A percentile compares a stretch with the other conserved stretches of the same genome.
These are phyloP conservation scores for Peribatodes rhomboidaria DNA, from an alignment of 2,888 invertebrate species.

Conservation along the genomic window DNA sequence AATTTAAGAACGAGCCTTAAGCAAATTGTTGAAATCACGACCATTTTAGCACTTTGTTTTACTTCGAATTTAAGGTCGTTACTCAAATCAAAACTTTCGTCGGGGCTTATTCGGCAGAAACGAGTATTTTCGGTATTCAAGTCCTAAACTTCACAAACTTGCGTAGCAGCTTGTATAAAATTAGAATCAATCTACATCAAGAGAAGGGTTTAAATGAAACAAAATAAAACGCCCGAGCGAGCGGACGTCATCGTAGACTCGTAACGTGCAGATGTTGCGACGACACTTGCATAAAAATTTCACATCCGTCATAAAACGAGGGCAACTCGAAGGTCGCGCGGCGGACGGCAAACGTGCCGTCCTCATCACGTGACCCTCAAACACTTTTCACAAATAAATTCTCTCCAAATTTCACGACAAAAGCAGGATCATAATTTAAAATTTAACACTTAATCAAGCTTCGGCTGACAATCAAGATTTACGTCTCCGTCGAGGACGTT, in stretches of 20 bases:
- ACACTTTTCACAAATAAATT: constrained; percentile 33
- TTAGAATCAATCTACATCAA: constrained; percentile 28
- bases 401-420: constrained; percentile 49
- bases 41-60: constrained; percentile 21
- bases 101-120: constrained; percentile 21
- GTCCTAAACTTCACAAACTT: constrained; percentile 25
- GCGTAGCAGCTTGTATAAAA: constrained; percentile 27
- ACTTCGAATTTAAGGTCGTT: constrained; percentile 27
- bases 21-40: constrained; percentile 17
- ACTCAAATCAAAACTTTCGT: constrained; percentile 29
- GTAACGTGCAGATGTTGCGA: constrained; percentile 49
- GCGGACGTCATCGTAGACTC: constrained; percentile 50
- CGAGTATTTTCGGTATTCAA: constrained; percentile 32
- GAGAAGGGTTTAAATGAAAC: constrained; percentile 33
- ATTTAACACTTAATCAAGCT: constrained; percentile 83
- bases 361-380: constrained; percentile 40
- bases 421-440: constrained; percentile 75
- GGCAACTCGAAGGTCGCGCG: constrained; percentile 34
- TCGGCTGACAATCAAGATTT: constrained; percentile 77
- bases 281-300: constrained; percentile 52
- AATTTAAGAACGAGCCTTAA: not conserved
- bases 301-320: constrained; percentile 56
- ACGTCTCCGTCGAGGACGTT: constrained; percentile 66
- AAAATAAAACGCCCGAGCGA: constrained; percentile 49
- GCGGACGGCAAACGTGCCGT: constrained; percentile 22